phyloP scores from a whole-genome alignment of 2,888 invertebrate species.

The Eledona agricola region DNA sequence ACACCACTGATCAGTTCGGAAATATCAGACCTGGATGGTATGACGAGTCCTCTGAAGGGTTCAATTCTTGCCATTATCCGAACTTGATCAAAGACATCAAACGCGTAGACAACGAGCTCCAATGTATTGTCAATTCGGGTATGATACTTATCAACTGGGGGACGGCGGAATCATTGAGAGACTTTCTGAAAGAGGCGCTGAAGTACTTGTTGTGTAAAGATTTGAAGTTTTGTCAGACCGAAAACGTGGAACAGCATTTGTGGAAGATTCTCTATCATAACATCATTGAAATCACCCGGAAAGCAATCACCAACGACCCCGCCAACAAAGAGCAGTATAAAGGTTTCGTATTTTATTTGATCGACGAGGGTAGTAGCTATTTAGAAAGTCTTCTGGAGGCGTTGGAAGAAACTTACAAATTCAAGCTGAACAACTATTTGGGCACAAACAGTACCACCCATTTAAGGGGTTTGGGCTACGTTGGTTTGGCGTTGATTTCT shows the following conservation, averaged over 20 bases:
- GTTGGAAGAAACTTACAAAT: slow-evolving; percentile 79
- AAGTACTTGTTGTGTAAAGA: slow-evolving; percentile 76
- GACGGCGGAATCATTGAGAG: slow-evolving; percentile 68
- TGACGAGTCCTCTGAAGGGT: slow-evolving; percentile 68
- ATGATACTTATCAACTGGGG: slow-evolving; percentile 74
- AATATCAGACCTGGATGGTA: slow-evolving; percentile 67
- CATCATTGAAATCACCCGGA: slow-evolving; percentile 83
- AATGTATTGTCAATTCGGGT: slow-evolving; percentile 69
- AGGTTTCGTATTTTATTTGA: slow-evolving; percentile 71
- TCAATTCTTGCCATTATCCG: slow-evolving; percentile 70
- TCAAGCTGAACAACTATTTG: slow-evolving; percentile 72
- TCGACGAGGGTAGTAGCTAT: slow-evolving; percentile 82
- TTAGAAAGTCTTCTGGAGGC: slow-evolving; percentile 78
- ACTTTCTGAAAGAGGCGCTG: slow-evolving; percentile 74
- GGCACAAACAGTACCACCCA: slow-evolving; percentile 67
- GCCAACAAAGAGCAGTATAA: slow-evolving; percentile 73
- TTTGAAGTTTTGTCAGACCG: slow-evolving; percentile 85
- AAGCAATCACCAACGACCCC: slow-evolving; percentile 70
- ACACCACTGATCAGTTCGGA: slow-evolving; percentile 64
- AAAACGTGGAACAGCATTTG: slow-evolving; percentile 88
- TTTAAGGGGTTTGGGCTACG: slow-evolving; percentile 72
- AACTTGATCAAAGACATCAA: slow-evolving; percentile 72
- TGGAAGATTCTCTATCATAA: slow-evolving; percentile 93
- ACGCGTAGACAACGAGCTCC: slow-evolving; percentile 73
- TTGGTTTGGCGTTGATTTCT: slow-evolving; percentile 81